phyloP scores from a whole-genome alignment of 2,888 invertebrate genomes.

The Clitarchus hookeri region DNA sequence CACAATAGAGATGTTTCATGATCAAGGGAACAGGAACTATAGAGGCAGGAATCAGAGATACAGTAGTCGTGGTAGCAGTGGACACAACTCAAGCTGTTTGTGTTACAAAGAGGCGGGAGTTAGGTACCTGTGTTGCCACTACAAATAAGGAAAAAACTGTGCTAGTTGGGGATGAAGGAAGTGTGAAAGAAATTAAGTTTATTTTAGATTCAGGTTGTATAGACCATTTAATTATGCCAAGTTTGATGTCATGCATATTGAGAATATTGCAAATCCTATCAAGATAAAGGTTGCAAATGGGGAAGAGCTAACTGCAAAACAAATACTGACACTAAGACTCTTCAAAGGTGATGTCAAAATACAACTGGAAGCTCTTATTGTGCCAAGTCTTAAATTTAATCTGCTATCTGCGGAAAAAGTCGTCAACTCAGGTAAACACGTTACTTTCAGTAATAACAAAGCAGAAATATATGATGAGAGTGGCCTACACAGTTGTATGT shows the following conservation, averaged over 20 bases:
- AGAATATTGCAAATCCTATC: neutral
- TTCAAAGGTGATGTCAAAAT: neutral
- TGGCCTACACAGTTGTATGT: neutral
- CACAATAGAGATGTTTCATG: neutral
- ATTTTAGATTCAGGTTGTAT: neutral
- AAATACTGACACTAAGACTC: neutral
- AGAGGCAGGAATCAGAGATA: neutral
- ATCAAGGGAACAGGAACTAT: neutral
- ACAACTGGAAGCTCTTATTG: neutral
- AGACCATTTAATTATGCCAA: neutral
- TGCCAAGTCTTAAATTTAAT: neutral
- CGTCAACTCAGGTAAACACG: neutral
- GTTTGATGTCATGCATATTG: neutral
- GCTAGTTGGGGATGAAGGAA: neutral
- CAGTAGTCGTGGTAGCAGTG: neutral
- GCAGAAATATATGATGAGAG: neutral
- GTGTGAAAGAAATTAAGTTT: neutral
- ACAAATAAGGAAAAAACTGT: neutral
- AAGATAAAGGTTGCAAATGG: neutral
- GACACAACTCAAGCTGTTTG: neutral
- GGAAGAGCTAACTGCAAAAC: neutral
- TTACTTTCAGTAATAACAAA: neutral
- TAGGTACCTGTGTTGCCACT: neutral
- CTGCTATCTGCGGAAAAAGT: neutral
- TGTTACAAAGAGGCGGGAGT: neutral